Percentiles rank a stretch among this genome's conserved stretches.
These are phyloP conservation scores for Bovichtus variegatus DNA, from an alignment of 2,797 vertebrate species.

Conservation along the genomic window DNA sequence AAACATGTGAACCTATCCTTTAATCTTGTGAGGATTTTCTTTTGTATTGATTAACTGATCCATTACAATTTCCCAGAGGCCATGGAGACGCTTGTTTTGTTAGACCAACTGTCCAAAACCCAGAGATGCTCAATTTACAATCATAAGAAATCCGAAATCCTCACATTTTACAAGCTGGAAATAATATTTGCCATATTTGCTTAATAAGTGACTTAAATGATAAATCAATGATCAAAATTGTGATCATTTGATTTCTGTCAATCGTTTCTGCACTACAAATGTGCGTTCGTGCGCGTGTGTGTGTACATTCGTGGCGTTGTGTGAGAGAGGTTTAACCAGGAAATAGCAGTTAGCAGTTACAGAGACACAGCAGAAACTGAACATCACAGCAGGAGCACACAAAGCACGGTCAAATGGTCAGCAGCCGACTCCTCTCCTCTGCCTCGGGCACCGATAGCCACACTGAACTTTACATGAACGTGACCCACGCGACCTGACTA, in stretches of 20 bases:
- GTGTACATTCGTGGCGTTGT: too few relatives aligned
- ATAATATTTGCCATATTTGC: neutral
- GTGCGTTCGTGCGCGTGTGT: neutral
- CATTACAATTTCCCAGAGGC: neutral
- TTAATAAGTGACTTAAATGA: neutral
- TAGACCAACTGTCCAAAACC: neutral
- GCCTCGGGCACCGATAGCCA: conserved; percentile 52
- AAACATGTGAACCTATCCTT: neutral
- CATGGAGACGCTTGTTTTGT: neutral
- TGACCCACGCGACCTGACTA: conserved; percentile 41
- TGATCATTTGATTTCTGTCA: neutral
- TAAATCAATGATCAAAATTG: neutral
- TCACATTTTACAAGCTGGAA: neutral
- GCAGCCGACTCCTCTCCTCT: conserved; percentile 34
- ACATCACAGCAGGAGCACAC: conserved; percentile 18
- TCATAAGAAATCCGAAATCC: neutral
- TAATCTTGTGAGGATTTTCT: neutral
- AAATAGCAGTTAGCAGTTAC: conserved; percentile 17
- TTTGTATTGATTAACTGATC: neutral
- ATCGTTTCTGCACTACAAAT: neutral
- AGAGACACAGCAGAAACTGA: conserved; percentile 29
- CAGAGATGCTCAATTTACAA: neutral
- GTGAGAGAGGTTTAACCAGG: neutral
- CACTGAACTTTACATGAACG: conserved; percentile 70
- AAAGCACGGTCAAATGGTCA: conserved; percentile 58